phyloP scores from a whole-genome alignment of 2,888 invertebrate species.

The Prosapia bicincta region DNA sequence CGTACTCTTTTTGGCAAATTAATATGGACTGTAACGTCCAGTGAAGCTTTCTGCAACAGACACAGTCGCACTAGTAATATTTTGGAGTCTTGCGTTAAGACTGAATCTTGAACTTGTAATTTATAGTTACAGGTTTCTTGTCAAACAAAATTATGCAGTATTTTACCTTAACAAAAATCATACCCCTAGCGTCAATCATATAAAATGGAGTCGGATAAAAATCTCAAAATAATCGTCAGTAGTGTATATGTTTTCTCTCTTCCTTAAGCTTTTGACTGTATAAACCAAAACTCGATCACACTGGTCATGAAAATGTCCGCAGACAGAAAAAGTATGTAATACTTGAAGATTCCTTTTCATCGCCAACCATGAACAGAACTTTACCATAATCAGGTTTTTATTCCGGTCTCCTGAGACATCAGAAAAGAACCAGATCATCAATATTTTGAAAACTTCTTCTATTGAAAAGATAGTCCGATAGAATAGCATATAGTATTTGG shows the following conservation, averaged over 20 bases:
- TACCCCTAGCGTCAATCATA: slow-evolving; percentile 3
- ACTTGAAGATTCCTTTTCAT: slow-evolving; percentile 5
- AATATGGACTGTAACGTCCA: slow-evolving; percentile 1
- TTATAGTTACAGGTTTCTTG: background rate
- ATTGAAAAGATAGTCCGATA: slow-evolving; percentile 8
- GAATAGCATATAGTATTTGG: background rate
- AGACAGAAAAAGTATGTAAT: slow-evolving; percentile 5
- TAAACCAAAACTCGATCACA: slow-evolving; percentile 6
- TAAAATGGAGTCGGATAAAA: slow-evolving; percentile 6
- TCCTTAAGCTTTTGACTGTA: slow-evolving; percentile 7
- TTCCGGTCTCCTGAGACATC: slow-evolving; percentile 4
- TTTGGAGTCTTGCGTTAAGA: background rate
- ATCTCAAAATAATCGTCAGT: background rate
- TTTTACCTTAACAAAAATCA: slow-evolving; percentile 2
- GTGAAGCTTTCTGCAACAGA: slow-evolving; percentile 5
- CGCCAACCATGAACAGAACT: slow-evolving; percentile 7
- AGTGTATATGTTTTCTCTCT: background rate
- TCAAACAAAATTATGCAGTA: slow-evolving; percentile 3
- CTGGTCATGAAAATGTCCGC: background rate
- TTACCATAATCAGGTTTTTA: background rate
- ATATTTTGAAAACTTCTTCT: slow-evolving; percentile 1
- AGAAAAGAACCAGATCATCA: slow-evolving; percentile 4
- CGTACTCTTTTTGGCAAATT: background rate
- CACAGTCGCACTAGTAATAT: slow-evolving; percentile 1
- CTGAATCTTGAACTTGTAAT: background rate